Conservation (phyloP, 2,113 vertebrate species). For the Cyanoderma ruficeps region DNA sequence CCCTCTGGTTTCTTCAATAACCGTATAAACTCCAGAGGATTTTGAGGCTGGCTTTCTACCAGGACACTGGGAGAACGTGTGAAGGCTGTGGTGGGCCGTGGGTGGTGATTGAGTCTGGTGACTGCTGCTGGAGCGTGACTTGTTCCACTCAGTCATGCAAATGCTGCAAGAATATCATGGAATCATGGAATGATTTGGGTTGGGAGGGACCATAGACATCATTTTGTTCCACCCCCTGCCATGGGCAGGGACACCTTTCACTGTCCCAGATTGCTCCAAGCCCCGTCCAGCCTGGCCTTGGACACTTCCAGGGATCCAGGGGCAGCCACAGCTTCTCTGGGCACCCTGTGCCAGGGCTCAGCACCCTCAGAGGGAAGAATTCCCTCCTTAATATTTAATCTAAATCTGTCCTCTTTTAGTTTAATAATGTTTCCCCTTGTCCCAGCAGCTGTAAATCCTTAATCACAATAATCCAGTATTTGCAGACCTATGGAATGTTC, state of each 20-base stretch:
- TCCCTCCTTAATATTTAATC: neutral
- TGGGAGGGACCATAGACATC: neutral
- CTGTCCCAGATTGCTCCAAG: rapidly evolving
- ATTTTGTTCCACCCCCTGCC: neutral
- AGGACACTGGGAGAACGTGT: neutral
- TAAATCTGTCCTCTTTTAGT: neutral
- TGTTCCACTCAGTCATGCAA: neutral
- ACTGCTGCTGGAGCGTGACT: neutral
- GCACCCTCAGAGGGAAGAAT: neutral
- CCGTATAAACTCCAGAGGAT: neutral
- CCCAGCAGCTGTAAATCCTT: neutral
- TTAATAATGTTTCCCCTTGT: neutral
- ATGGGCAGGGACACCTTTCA: neutral
- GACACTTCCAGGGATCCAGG: neutral
- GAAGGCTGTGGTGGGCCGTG: neutral
- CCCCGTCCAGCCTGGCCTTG: rapidly evolving
- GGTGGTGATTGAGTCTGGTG: neutral
- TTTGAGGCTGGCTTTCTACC: neutral
- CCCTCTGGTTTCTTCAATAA: neutral
- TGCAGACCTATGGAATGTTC: neutral
- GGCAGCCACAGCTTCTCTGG: neutral
- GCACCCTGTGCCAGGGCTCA: neutral
- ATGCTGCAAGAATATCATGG: neutral
- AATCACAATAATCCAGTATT: neutral
- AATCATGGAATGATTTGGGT: neutral